Evolutionary conservation across 2,888 invertebrate species (phyloP).

Genomic region (Sminthurinus aureus): DNA sequence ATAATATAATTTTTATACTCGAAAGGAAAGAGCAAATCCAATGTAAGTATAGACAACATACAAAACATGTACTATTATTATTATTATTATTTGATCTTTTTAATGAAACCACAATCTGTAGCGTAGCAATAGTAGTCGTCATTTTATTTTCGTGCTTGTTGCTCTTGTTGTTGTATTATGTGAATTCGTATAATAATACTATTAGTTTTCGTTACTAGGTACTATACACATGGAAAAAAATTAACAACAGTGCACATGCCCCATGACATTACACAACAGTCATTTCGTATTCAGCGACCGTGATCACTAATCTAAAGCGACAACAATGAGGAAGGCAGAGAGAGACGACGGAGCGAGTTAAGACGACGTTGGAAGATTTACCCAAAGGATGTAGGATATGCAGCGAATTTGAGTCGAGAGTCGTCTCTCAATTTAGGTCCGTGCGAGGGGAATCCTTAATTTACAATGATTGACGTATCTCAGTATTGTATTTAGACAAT

Average conservation of each 20-base stretch:
- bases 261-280: background rate
- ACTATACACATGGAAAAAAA: background rate
- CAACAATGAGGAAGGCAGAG: background rate
- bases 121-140: no score
- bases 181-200: no score
- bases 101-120: background rate
- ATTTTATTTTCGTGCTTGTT: no score
- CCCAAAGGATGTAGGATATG: conserved; percentile 25
- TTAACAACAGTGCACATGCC: background rate
- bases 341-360: background rate
- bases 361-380: background rate
- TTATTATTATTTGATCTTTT: background rate
- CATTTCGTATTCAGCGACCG: conserved; percentile 15
- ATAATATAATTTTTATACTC: background rate
- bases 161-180: no score
- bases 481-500: conserved; percentile 48
- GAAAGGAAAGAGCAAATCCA: background rate
- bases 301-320: conserved; percentile 6
- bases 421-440: conserved; percentile 5
- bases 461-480: conserved; percentile 48
- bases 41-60: background rate
- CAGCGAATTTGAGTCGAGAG: conserved; percentile 14
- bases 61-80: background rate
- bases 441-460: conserved; percentile 45
- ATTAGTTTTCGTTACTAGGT: no score